Evolutionary conservation across 2,113 vertebrate genomes (phyloP), one percentile per base, ranked within the genome.

Genomic region (Anoura caudifer): DNA sequence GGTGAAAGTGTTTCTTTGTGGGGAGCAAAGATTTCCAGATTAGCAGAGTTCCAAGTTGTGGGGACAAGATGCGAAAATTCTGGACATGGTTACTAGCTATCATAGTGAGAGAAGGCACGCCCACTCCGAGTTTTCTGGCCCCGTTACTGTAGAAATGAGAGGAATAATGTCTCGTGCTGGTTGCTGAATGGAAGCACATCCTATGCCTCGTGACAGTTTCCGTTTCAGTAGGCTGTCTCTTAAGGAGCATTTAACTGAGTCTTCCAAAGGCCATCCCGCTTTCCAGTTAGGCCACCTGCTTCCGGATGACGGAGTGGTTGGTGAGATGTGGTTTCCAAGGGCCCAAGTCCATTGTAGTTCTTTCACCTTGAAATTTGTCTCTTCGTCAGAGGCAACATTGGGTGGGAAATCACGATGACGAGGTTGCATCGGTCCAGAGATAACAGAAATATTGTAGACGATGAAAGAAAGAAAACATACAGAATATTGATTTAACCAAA

Each of bases 221-320:
- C 28, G 0, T 43, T 15, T 17, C 31, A n/a, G 43, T 15, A 9
- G 5, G 9, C 12, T 13, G 3, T 67, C 63, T 41, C 41, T 56
- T 16, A n/a, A 33, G 5, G 3, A 16, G 38, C 2, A 16, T 31
- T 54, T 67, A 8, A 5, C n/a, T 0, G 13, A 47, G 86, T 52
- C 63, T 41, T 33, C 56, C 5, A 5, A 15, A 65, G 61, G 31
- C 31, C 28, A 2, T 20, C 5, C 73, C 52, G 7, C 41, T 19
- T 4, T 36, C 36, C 22, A 45, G 0, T 5, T 16, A 31, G 13
- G 52, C 81, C 41, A 7, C 45, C 38, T 33, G 43, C 70, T 70
- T 45, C 67, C 0, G 0, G 20, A 1, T 0, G 38, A 77, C 4
- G 12, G 56, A 28, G n/a, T 1, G 0, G 4, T 1, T 9, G 8